These are phyloP conservation scores for Peromyscus aztecus DNA, from an alignment of 2,797 vertebrate species.

Conservation along the genomic window DNA sequence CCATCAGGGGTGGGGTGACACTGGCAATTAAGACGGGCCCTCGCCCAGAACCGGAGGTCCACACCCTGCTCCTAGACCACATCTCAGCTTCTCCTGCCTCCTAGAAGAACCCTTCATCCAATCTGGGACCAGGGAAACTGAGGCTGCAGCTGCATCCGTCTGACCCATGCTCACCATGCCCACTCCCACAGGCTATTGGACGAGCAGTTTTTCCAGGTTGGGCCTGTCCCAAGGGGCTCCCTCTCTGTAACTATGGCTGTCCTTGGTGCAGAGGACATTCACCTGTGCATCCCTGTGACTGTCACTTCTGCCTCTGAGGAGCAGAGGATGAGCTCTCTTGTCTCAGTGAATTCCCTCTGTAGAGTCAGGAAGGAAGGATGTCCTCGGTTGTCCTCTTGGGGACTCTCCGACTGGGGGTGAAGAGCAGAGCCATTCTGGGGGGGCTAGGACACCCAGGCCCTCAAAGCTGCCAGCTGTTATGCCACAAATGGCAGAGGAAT, in stretches of 20 bases:
- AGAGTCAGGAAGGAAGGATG: conserved; percentile 59
- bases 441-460: background rate
- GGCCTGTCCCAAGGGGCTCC: background rate
- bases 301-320: conserved; percentile 75
- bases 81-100: background rate
- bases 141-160: background rate
- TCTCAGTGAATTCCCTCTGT: conserved; percentile 73
- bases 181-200: background rate
- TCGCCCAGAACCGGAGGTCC: background rate
- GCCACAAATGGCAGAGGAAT: background rate
- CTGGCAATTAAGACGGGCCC: background rate
- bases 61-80: background rate
- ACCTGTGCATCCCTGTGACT: conserved; percentile 72
- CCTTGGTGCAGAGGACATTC: conserved; percentile 78
- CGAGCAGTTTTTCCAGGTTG: background rate
- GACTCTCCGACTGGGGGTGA: conserved; percentile 64
- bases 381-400: conserved; percentile 45
- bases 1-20: background rate
- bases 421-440: background rate
- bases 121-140: background rate
- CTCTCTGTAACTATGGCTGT: background rate
- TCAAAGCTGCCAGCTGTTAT: too few species aligned
- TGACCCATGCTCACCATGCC: background rate
- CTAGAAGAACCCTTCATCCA: background rate
- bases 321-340: conserved; percentile 76